phyloP scores from a whole-genome alignment of 2,113 vertebrate genomes.

The Heterochromis multidens region DNA sequence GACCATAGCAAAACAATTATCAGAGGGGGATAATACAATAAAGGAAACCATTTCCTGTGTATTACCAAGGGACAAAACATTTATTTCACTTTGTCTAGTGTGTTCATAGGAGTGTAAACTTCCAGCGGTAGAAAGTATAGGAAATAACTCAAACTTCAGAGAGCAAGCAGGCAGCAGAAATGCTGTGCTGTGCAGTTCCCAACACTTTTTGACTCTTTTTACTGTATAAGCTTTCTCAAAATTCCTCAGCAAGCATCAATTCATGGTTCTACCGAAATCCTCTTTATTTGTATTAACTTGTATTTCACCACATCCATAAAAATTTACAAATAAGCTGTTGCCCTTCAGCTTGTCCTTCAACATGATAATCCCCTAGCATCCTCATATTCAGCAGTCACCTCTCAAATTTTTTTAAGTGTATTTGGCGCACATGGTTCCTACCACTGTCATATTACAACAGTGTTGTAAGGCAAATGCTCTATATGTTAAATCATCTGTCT shows the following conservation, averaged over 20 bases:
- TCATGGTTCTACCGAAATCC: not conserved
- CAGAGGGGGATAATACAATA: conserved; percentile 51
- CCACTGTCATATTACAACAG: not conserved
- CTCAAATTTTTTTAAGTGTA: not conserved
- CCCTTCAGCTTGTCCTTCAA: not conserved
- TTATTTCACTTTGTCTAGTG: conserved; percentile 61
- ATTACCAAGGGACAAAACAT: conserved; percentile 53
- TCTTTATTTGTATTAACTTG: not conserved
- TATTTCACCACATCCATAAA: not conserved
- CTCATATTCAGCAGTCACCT: not conserved
- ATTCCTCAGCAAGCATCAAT: not conserved
- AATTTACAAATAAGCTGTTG: not conserved
- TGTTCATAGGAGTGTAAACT: conserved; percentile 40
- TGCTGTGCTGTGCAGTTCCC: conserved; percentile 14
- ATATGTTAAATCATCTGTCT: not conserved
- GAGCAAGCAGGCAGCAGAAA: not conserved
- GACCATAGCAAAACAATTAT: conserved; percentile 56
- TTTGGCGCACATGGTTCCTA: not conserved
- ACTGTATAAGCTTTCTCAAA: not conserved
- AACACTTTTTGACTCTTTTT: not conserved
- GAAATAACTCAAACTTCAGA: conserved; percentile 35
- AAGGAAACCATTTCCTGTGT: conserved; percentile 47
- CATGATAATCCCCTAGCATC: not conserved
- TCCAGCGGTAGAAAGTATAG: conserved; percentile 15
- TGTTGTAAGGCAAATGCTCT: not conserved